Evolutionary conservation across 2,797 vertebrate genomes (phyloP), one percentile per base, ranked within the genome.

Genomic region (Anableps anableps): DNA sequence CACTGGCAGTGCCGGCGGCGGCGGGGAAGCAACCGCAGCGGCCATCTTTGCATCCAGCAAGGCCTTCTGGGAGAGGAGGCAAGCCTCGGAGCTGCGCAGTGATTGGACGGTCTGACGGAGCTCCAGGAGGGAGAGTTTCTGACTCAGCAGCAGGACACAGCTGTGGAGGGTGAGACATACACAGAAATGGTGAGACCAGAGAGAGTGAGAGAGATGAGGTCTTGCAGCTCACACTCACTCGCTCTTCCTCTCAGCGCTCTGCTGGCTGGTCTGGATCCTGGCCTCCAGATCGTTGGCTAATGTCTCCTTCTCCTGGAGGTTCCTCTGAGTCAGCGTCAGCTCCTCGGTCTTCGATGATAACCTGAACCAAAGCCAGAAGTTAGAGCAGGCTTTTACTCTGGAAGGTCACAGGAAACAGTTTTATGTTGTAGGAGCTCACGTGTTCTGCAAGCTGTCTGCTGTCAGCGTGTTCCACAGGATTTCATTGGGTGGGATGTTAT

Each of bases 381-480:
- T 43, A 29, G n/a, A 29, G 14, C 16, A 10, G 14, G 13, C 64
- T 64, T 80, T 76, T 80, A 80, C 5, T 76, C 75, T 76, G 53
- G 34, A 34, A 41, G n/a, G 58, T 2, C 1, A 43, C 9, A 5
- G 38, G 19, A 73, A 73, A 19, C 23, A 21, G 21, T 71, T 72
- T 58, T 48, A 45, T 45, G 74, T 17, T 38, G 66, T 3, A 38
- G 62, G 16, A 16, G 41, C 91, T 97, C 95, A 99, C 98, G 95
- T 97, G 85, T 94, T 90, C 95, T 98, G 97, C 82, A 99, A 96
- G 94, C 94, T 97, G 88, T 99, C 98, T 36, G 97, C 97, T 2
- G 97, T 99, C 93, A 99, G 96, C 78, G 97, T 99, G 95, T 99
- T 99, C 98, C 98, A 99, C 90, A 98, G 96, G 81, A 99, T 98